phyloP scores from a whole-genome alignment of 2,888 invertebrate species.

The Mythimna albipuncta region DNA sequence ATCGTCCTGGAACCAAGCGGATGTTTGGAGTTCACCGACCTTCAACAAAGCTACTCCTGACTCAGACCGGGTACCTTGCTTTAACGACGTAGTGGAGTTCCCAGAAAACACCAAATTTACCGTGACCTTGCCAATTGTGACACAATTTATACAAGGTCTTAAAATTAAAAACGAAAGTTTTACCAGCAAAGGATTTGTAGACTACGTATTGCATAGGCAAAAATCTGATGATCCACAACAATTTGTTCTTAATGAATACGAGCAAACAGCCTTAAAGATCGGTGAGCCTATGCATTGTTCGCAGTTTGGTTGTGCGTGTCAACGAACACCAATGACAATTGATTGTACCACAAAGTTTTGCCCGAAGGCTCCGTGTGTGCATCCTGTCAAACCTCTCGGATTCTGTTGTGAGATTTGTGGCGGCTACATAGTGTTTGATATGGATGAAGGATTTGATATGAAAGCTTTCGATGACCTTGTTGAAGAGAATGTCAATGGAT shows the following conservation, averaged over 20 bases:
- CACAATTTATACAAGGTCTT: constrained; percentile 72
- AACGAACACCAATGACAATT: constrained; percentile 70
- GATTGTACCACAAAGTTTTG: constrained; percentile 82
- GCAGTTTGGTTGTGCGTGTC: constrained; percentile 82
- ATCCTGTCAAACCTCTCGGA: constrained; percentile 82
- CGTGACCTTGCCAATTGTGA: constrained; percentile 73
- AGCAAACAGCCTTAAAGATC: constrained; percentile 67
- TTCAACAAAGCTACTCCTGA: constrained; percentile 88
- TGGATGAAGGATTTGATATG: constrained; percentile 77
- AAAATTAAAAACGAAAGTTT: constrained; percentile 68
- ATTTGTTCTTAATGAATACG: constrained; percentile 71
- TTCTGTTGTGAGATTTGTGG: constrained; percentile 86
- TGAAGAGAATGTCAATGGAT: constrained; percentile 68
- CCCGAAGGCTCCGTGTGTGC: constrained; percentile 74
- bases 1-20: constrained; percentile 81
- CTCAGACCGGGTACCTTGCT: constrained; percentile 86
- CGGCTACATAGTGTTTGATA: constrained; percentile 76
- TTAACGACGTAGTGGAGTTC: constrained; percentile 83
- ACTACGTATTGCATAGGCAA: constrained; percentile 35
- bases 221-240: constrained; percentile 64
- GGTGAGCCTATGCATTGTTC: constrained; percentile 64
- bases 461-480: constrained; percentile 75
- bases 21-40: constrained; percentile 83
- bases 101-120: constrained; percentile 75
- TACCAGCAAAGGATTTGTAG: constrained; percentile 53